A percentile compares a stretch with the other conserved stretches of the same genome.
These are phyloP conservation scores for Rhorus exstirpatorius DNA, from an alignment of 2,888 invertebrate species.

Conservation along the genomic window DNA sequence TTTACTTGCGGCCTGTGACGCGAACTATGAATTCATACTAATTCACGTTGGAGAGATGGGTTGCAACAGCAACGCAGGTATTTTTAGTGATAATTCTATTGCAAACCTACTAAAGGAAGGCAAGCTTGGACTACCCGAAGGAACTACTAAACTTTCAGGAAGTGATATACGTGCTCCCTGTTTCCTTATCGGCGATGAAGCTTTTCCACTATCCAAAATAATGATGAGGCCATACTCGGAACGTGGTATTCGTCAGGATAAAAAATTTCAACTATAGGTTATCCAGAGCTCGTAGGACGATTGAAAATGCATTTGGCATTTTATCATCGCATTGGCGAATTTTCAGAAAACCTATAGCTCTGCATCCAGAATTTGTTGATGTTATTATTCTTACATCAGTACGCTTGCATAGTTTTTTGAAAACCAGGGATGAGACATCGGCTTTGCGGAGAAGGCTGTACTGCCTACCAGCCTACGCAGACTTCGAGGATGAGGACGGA, in stretches of 20 bases:
- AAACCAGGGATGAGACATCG: background rate
- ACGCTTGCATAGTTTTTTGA: background rate
- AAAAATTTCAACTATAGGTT: slow-evolving; percentile 7
- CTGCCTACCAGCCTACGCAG: background rate
- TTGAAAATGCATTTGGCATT: slow-evolving; percentile 9
- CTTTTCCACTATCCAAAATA: background rate
- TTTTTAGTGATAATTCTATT: too few relatives aligned
- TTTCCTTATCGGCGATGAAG: too few relatives aligned
- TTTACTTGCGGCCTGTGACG: too few relatives aligned
- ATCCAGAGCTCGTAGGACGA: background rate
- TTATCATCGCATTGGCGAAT: background rate
- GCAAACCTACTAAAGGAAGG: too few relatives aligned
- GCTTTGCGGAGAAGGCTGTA: background rate
- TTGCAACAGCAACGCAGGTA: too few relatives aligned
- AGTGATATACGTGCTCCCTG: too few relatives aligned
- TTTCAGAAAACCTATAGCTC: background rate
- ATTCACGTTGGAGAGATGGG: too few relatives aligned
- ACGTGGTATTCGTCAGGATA: background rate
- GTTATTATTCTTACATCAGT: background rate
- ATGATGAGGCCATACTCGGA: background rate
- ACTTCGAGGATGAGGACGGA: background rate
- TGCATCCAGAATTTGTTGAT: background rate
- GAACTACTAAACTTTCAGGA: too few relatives aligned
- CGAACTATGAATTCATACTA: too few relatives aligned
- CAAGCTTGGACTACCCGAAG: too few relatives aligned